Evolutionary conservation across 1,140 invertebrate species (phyloP).

Genomic region (Archivesica marissinica): DNA sequence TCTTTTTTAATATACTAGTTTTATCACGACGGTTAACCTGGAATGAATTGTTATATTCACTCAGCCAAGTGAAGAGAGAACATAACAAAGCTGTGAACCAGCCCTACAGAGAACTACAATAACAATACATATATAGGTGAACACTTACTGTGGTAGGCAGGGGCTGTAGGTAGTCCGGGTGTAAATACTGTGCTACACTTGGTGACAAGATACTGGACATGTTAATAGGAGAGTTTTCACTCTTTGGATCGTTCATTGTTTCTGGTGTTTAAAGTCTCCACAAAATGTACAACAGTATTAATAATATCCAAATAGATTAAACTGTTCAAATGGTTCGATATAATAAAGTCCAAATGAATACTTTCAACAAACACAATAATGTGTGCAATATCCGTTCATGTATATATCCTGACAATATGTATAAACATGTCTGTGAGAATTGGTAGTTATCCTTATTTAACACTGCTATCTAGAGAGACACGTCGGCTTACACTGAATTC

Average conservation of each 20-base stretch:
- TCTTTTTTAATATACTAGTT: too few species aligned
- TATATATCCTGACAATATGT: conserved; percentile 10
- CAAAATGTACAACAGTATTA: too few species aligned
- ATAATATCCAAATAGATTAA: background rate
- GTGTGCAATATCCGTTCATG: background rate
- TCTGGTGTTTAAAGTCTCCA: conserved; percentile 48
- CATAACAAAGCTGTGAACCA: too few species aligned
- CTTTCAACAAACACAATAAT: background rate
- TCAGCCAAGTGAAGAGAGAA: too few species aligned
- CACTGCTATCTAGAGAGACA: conserved; percentile 28
- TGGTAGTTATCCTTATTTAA: background rate
- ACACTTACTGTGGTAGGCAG: conserved; percentile 82
- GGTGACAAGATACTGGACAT: conserved; percentile 74
- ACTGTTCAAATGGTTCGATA: background rate
- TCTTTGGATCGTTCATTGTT: conserved; percentile 64
- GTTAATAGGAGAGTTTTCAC: conserved; percentile 47
- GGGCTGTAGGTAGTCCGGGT: conserved; percentile 83
- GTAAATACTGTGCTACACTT: conserved; percentile 80
- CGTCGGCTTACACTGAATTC: conserved; percentile 50
- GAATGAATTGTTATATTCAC: too few species aligned
- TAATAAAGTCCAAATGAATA: conserved; percentile 11
- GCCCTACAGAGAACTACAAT: too few species aligned
- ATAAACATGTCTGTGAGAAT: conserved; percentile 5
- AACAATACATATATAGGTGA: too few species aligned
- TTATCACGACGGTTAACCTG: too few species aligned